These are phyloP conservation scores for Echiichthys vipera DNA, from an alignment of 2,797 vertebrate species.

Conservation along the genomic window DNA sequence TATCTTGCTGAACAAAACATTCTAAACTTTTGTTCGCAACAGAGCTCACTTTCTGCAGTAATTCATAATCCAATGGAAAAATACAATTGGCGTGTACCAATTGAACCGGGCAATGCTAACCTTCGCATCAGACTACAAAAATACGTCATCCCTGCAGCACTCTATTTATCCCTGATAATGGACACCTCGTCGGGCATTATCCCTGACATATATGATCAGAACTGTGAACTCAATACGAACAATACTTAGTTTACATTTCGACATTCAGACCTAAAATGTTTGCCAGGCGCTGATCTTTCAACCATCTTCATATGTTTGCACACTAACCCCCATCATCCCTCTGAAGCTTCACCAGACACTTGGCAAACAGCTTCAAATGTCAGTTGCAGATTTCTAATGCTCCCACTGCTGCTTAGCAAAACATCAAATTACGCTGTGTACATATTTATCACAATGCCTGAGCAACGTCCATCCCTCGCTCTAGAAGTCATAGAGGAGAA, in stretches of 20 bases:
- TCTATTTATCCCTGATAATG: too few relatives aligned
- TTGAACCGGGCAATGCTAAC: too few relatives aligned
- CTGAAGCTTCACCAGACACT: slow-evolving; percentile 51
- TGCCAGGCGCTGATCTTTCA: slow-evolving; percentile 52
- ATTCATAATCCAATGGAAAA: too few relatives aligned
- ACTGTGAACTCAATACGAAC: background rate
- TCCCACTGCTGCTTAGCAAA: slow-evolving; percentile 35
- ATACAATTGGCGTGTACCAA: too few relatives aligned
- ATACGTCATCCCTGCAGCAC: too few relatives aligned
- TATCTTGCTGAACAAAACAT: too few relatives aligned
- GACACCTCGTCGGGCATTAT: too few relatives aligned
- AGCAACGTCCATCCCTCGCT: slow-evolving; percentile 1
- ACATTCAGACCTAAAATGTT: slow-evolving; percentile 43
- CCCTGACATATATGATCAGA: background rate
- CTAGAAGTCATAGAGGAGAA: background rate
- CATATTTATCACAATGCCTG: background rate
- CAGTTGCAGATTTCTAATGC: slow-evolving; percentile 54
- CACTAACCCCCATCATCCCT: slow-evolving; percentile 35
- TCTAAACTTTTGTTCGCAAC: too few relatives aligned
- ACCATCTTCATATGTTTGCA: slow-evolving; percentile 49
- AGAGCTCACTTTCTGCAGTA: too few relatives aligned
- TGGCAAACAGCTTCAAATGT: slow-evolving; percentile 72
- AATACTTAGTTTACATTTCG: slow-evolving; percentile 47
- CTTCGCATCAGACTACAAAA: too few relatives aligned
- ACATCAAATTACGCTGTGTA: slow-evolving; percentile 34